Conservation (phyloP, 1,140 invertebrate genomes). For the Caenorhabditis tropicalis region DNA sequence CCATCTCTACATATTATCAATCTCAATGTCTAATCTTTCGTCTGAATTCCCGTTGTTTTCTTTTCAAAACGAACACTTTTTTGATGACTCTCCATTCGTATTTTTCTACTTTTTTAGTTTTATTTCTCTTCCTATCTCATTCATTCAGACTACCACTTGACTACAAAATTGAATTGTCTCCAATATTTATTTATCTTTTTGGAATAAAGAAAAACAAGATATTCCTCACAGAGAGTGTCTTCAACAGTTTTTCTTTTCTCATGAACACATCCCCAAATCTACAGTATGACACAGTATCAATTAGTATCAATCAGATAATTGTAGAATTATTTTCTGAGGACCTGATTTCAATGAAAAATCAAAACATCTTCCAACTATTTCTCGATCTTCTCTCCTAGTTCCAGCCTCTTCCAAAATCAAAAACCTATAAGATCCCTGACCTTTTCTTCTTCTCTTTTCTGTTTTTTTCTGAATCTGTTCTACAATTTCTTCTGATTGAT, state of each 20-base stretch:
- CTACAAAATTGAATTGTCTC: background rate
- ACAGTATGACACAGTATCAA: no score
- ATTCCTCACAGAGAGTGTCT: no score
- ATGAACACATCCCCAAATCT: no score
- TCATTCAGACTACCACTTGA: no score
- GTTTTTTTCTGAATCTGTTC: background rate
- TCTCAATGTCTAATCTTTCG: slow-evolving; percentile 35
- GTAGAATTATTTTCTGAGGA: no score
- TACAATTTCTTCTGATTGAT: background rate
- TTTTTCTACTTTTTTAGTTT: background rate
- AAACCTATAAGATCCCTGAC: background rate
- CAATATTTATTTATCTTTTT: background rate
- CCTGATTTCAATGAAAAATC: no score
- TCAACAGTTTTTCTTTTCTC: no score
- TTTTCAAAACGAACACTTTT: background rate
- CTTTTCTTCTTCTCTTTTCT: background rate
- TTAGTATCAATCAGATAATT: no score
- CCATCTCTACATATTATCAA: background rate
- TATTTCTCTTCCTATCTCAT: background rate
- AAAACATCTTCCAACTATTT: background rate
- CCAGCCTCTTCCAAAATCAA: background rate
- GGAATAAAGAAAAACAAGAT: no score
- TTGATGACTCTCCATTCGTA: background rate
- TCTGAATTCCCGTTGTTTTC: background rate
- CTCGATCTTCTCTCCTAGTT: background rate